Evolutionary conservation across 2,113 vertebrate species (phyloP), one percentile per base, ranked within the genome.

Genomic region (Toxotes jaculatrix): DNA sequence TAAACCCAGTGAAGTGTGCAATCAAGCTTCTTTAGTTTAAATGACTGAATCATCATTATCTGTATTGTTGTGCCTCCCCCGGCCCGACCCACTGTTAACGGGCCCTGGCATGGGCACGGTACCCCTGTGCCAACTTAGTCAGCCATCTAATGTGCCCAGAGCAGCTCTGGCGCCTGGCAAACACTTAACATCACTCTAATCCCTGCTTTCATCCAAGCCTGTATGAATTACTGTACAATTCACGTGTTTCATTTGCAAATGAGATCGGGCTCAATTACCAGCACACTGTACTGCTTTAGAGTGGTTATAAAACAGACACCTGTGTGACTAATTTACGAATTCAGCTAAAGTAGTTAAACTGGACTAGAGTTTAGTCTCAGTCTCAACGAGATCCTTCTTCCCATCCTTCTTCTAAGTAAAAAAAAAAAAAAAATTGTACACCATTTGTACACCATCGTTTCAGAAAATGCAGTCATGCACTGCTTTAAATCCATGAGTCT

Each of bases 31-130:
- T 56, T 70, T 68, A 3, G 51, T 71, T 73, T 42, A 74, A 70
- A 88, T 34, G 73, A 83, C 45, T 70, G 56, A 95, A 94, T 95
- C 95, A 88, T 73, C 71, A 89, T 85, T 40, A 87, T 86, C 72
- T 74, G 82, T 64, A 85, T 89, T 88, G 87, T 88, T 66, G 66
- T 49, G 40, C 45, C 61, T 75, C 61, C 43, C 16, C 5, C 80
- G 70, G 68, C 31, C 75, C 17, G 17, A 75, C 62, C 79, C 55
- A 13, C 77, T 49, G 69, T 63, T 81, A 79, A 73, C 32, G 1
- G 73, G 62, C 32, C 60, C 84, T 91, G 89, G 87, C 90, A 80
- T 23, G 17, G 77, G 21, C 61, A 13, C 5, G 1, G 56, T 16
- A 53, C 70, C 85, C 65, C 16, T 7, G 4, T 88, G 86, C 89